Percentiles rank a stretch among this genome's conserved stretches.
Conservation (phyloP, 2,113 vertebrate genomes). For the Cranoglanis bouderius region DNA sequence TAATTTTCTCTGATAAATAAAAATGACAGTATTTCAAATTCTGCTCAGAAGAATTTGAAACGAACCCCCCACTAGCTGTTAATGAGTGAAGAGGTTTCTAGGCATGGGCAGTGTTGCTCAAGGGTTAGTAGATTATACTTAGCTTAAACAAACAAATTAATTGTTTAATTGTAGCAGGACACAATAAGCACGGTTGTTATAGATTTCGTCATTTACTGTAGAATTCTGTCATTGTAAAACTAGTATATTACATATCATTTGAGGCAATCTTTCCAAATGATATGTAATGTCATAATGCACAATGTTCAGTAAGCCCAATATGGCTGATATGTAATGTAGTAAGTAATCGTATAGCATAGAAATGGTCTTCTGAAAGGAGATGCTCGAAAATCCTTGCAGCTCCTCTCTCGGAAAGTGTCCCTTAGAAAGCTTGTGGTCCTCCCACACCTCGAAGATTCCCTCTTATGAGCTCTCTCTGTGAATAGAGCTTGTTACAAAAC, state of each 20-base stretch:
- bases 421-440: slow-evolving; percentile 21
- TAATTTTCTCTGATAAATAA: slow-evolving; percentile 44
- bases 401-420: slow-evolving; percentile 23
- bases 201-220: neutral
- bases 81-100: neutral
- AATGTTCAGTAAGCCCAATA: neutral
- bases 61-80: too few relatives aligned
- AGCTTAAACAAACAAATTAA: neutral
- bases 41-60: neutral
- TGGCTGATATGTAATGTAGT: neutral
- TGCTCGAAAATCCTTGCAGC: neutral
- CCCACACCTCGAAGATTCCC: slow-evolving; percentile 30
- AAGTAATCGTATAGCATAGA: neutral
- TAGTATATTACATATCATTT: neutral
- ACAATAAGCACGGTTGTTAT: neutral
- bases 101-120: neutral
- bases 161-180: neutral
- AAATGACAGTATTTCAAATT: neutral
- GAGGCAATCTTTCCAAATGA: neutral
- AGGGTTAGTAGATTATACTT: neutral
- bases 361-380: neutral
- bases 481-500: slow-evolving; percentile 43
- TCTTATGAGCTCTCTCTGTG: slow-evolving; percentile 11
- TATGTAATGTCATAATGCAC: neutral
- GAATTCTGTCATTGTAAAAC: neutral